Percentiles rank a stretch among this genome's conserved stretches.
These are phyloP conservation scores for Sceloporus undulatus DNA, from an alignment of 2,113 vertebrate species.

Conservation along the genomic window DNA sequence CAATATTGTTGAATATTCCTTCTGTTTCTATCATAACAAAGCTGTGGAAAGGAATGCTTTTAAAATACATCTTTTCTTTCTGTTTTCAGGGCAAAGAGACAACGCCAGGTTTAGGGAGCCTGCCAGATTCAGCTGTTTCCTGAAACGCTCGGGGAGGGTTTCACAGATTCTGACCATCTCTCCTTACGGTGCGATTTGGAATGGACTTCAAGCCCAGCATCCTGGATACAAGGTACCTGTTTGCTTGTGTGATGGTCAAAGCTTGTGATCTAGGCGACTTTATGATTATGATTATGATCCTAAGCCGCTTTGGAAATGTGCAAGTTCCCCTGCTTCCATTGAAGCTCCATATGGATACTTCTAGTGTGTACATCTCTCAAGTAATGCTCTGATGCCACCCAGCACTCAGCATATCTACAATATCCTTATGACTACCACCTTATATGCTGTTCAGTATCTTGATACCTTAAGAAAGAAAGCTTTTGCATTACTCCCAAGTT, in stretches of 20 bases:
- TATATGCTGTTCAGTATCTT: too few relatives aligned
- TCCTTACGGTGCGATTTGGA: slow-evolving; percentile 62
- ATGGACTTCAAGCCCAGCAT: slow-evolving; percentile 74
- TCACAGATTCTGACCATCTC: slow-evolving; percentile 61
- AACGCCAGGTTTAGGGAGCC: slow-evolving; percentile 69
- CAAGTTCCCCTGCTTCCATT: neutral
- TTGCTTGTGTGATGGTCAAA: slow-evolving; percentile 34
- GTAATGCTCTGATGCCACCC: neutral
- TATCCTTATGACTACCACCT: neutral
- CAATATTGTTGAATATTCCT: neutral
- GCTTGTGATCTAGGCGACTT: neutral
- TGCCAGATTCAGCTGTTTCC: slow-evolving; percentile 51
- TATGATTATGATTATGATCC: neutral
- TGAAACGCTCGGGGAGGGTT: slow-evolving; percentile 44
- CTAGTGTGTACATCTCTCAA: neutral
- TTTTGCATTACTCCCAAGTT: neutral
- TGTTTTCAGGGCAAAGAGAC: slow-evolving; percentile 72
- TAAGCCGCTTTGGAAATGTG: slow-evolving; percentile 14
- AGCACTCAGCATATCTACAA: neutral
- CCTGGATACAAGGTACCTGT: slow-evolving; percentile 77
- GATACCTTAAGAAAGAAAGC: neutral
- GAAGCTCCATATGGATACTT: neutral
- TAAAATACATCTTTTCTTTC: neutral
- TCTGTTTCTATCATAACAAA: neutral
- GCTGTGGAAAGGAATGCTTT: too few relatives aligned